Percentiles rank a stretch among this genome's conserved stretches.
These are phyloP conservation scores for Paracyprichromis sp. DNA, from an alignment of 2,113 vertebrate species.

Conservation along the genomic window DNA sequence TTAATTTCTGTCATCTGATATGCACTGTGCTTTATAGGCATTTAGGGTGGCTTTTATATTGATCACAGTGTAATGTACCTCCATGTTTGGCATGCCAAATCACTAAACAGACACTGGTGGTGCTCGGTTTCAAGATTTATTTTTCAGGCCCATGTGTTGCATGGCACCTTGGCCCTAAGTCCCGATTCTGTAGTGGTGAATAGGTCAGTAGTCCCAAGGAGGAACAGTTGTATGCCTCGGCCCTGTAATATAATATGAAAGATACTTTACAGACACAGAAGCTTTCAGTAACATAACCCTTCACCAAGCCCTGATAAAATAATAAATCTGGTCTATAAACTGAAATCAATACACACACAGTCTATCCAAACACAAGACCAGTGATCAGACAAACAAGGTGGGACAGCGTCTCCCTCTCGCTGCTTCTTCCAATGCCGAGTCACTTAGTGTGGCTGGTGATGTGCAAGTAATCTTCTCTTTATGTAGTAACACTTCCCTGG, in stretches of 20 bases:
- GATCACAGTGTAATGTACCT: constrained; percentile 30
- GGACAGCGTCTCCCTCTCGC: not conserved
- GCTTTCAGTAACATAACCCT: constrained; percentile 44
- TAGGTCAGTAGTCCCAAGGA: constrained; percentile 31
- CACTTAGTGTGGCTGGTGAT: not conserved
- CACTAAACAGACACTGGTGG: constrained; percentile 4
- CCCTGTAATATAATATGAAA: constrained; percentile 54
- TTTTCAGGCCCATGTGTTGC: constrained; percentile 40
- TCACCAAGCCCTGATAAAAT: constrained; percentile 39
- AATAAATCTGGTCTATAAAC: constrained; percentile 23
- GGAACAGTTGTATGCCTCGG: constrained; percentile 25
- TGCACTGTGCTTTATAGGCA: not conserved
- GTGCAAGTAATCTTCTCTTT: not conserved
- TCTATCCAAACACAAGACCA: not conserved
- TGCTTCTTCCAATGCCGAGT: not conserved
- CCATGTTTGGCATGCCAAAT: constrained; percentile 11
- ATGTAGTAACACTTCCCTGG: not conserved
- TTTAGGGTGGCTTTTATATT: constrained; percentile 11
- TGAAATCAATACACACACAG: constrained; percentile 17
- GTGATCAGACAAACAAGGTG: constrained; percentile 3
- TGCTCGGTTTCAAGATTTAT: constrained; percentile 55
- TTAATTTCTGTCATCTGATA: constrained; percentile 6
- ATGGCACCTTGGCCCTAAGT: not conserved
- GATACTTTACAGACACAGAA: constrained; percentile 23
- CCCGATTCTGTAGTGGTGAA: constrained; percentile 14